Conservation (phyloP, 1,140 invertebrate genomes). For the Pteromalus puparum region DNA sequence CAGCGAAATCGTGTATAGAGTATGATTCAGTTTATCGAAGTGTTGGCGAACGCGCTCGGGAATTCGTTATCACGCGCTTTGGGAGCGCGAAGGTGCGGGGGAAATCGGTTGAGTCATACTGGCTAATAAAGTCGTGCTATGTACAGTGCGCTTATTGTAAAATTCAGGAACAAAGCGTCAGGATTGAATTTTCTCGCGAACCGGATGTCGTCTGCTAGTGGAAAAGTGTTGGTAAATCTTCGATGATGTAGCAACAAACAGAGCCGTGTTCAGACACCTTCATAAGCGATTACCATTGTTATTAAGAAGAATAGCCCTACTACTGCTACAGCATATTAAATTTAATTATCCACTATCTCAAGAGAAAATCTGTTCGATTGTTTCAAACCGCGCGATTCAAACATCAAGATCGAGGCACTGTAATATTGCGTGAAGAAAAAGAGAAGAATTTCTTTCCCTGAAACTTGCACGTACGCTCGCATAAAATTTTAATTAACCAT, state of each 20-base stretch:
- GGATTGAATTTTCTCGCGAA: conserved; percentile 30
- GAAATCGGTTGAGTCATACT: conserved; percentile 28
- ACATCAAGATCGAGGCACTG: neutral
- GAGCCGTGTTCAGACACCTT: neutral
- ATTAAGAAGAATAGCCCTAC: neutral
- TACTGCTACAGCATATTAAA: neutral
- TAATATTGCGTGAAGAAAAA: neutral
- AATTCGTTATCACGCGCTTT: conserved; percentile 34
- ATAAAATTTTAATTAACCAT: neutral
- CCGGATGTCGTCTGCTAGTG: too few relatives aligned
- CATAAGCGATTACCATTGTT: neutral
- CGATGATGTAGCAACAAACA: neutral
- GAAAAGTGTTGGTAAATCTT: too few relatives aligned
- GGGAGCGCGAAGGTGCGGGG: neutral
- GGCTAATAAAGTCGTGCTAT: conserved; percentile 43
- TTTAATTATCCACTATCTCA: neutral
- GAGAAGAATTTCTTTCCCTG: neutral
- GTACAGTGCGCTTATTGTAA: conserved; percentile 15
- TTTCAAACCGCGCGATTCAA: neutral
- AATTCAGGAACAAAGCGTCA: conserved; percentile 27
- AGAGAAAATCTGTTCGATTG: neutral
- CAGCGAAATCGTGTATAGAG: too few relatives aligned
- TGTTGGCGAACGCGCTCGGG: conserved; percentile 17
- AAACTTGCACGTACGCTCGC: too few relatives aligned
- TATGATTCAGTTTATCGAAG: too few relatives aligned